Percentiles rank a stretch among this genome's conserved stretches.
These are phyloP conservation scores for Macrophya annulata DNA, from an alignment of 2,888 invertebrate genomes.

Conservation along the genomic window DNA sequence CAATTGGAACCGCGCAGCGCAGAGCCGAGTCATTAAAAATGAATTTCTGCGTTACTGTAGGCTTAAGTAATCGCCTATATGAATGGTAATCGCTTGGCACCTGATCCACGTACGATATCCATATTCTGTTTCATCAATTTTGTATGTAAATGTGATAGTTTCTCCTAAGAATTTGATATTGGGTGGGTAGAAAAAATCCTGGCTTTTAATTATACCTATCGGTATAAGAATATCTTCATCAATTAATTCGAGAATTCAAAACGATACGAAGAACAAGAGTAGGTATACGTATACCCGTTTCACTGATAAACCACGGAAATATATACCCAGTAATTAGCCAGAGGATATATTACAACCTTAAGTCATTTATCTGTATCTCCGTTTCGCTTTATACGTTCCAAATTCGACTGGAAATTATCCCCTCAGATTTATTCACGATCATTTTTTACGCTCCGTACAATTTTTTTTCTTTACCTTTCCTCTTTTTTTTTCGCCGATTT, in stretches of 20 bases:
- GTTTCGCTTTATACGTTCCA: background rate
- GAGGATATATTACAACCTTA: background rate
- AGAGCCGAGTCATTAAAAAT: background rate
- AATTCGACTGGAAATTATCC: background rate
- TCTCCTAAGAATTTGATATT: no score
- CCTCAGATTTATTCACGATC: background rate
- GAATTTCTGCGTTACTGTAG: background rate
- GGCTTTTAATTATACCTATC: constrained; percentile 14
- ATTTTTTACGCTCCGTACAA: background rate
- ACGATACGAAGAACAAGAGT: background rate
- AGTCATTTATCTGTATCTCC: background rate
- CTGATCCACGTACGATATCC: background rate
- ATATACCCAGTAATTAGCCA: background rate
- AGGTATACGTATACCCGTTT: background rate
- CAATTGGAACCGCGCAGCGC: background rate
- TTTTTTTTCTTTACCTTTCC: background rate
- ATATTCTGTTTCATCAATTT: background rate
- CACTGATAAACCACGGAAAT: constrained; percentile 11
- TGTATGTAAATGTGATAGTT: background rate
- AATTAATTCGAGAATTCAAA: background rate
- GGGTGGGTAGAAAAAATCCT: constrained; percentile 5
- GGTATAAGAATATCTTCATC: background rate
- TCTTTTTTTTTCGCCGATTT: background rate
- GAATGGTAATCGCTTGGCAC: background rate
- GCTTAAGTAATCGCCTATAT: background rate